Conservation (phyloP, 2,888 invertebrate species). For the Eumerus sabulonum region DNA sequence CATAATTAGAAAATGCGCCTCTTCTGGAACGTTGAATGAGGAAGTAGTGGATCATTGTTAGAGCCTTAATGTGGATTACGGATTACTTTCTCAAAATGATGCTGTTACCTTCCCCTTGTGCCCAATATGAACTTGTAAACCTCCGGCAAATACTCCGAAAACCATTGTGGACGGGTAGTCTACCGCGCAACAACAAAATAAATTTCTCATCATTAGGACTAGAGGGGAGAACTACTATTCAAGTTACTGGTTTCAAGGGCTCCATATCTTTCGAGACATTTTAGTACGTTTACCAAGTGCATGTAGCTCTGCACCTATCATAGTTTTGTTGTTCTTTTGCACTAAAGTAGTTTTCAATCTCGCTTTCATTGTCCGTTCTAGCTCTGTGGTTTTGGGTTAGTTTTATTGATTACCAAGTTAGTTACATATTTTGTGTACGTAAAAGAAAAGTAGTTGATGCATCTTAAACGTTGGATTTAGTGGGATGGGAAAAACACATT, state of each 20-base stretch:
- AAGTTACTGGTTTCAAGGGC: conserved; percentile 50
- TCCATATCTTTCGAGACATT: conserved; percentile 21
- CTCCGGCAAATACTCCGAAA: conserved; percentile 31
- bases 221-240: conserved; percentile 32
- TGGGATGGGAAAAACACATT: conserved; percentile 25
- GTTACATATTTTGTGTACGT: not conserved
- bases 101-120: no score
- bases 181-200: conserved; percentile 28
- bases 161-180: conserved; percentile 18
- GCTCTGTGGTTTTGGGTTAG: conserved; percentile 48
- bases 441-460: not conserved
- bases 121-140: conserved; percentile 12
- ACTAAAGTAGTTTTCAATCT: conserved; percentile 35
- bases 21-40: no score
- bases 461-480: not conserved
- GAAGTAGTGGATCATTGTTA: no score
- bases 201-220: not conserved
- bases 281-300: conserved; percentile 59
- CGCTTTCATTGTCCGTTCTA: conserved; percentile 33
- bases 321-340: conserved; percentile 52
- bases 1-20: no score
- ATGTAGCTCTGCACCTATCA: conserved; percentile 58
- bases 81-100: no score
- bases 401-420: conserved; percentile 3
- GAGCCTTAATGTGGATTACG: no score